Evolutionary conservation across 2,888 invertebrate genomes (phyloP), one percentile per base, ranked within the genome.

Genomic region (Hemicrepidius hirtus): DNA sequence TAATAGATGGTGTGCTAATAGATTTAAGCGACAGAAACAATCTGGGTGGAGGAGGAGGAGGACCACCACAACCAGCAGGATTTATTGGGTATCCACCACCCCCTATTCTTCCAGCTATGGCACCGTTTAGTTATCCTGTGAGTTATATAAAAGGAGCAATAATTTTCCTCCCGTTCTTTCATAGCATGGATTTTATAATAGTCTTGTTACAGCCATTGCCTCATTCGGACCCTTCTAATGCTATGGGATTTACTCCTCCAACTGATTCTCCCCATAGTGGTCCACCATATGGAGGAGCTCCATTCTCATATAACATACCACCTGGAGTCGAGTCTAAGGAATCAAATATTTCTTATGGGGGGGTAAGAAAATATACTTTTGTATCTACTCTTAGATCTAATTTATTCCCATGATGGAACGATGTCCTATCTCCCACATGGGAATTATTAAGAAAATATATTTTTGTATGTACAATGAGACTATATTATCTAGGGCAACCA

Each of bases 61-160:
- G 89, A 1, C 89, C 90, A 4, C 93, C 94, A 4, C 91, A 92
- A 75, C 93, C 94, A 35, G 91, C 92, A 67, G 96, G 96, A 0
- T 96, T 96, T 84, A 92, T 95, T 77, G 95, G 94, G 0, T 96
- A 90, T 85, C 95, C 96, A 0, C 91, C 90, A 73, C 90, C 92
- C 70, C 94, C 95, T 0, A 83, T 89, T 9, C 85, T 93, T 80
- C 92, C 93, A 16, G 87, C 81, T 69, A 37, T 18, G n/a, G 88
- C 87, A 74, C 92, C 93, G 0, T 94, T 94, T 81, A 90, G 88
- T 81, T 95, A 94, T 86, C 94, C 92, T 12, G 88, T 88, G 82
- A 86, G 84, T 80, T 46, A 44, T 2, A 5, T 5, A 24, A 24
- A n/a, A n/a, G n/a, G n/a, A n/a, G n/a, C n/a, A n/a, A n/a, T n/a